These are phyloP conservation scores for Otolemur garnettii DNA, from an alignment of 2,113 vertebrate species.

Conservation along the genomic window DNA sequence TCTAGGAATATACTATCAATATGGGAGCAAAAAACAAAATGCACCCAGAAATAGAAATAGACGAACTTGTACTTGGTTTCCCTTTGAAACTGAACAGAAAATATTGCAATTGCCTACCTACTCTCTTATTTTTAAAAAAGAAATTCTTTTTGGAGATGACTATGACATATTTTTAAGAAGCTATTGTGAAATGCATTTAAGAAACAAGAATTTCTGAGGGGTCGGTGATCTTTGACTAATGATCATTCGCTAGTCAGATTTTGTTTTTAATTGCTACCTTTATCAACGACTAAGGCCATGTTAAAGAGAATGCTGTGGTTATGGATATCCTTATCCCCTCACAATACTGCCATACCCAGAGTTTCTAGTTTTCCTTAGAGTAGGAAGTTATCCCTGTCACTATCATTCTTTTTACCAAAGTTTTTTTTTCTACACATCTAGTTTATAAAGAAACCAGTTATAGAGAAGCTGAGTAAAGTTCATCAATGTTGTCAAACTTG, in stretches of 20 bases:
- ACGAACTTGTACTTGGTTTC: constrained; percentile 50
- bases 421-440: not conserved
- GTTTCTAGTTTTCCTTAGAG: not conserved
- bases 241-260: not conserved
- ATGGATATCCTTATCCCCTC: not conserved
- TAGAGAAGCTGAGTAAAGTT: not conserved
- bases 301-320: not conserved
- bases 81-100: constrained; percentile 37
- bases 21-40: not conserved
- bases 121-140: not conserved
- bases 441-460: not conserved
- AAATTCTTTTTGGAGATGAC: constrained; percentile 57
- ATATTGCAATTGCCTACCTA: not conserved
- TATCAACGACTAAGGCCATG: not conserved
- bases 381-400: not conserved
- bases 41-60: constrained; percentile 19
- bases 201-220: constrained; percentile 24
- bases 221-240: constrained; percentile 45
- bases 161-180: constrained; percentile 52
- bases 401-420: not conserved
- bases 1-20: constrained; percentile 69
- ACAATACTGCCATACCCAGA: not conserved
- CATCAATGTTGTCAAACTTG: not conserved
- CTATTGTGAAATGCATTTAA: constrained; percentile 30
- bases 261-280: not conserved